phyloP scores from a whole-genome alignment of 1,140 invertebrate genomes.

The Anthonomus grandis region DNA sequence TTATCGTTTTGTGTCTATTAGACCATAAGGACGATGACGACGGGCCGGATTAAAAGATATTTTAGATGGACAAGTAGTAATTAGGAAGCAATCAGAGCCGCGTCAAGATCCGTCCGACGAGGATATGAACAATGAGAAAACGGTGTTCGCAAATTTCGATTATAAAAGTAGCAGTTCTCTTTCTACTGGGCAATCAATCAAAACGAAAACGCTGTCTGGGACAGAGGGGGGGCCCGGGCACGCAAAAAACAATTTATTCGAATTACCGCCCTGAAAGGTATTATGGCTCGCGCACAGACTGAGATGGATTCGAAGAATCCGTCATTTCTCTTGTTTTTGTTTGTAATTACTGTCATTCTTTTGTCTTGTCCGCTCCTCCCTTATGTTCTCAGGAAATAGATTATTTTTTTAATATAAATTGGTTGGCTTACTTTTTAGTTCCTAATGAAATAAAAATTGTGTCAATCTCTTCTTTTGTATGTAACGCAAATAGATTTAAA shows the following conservation, averaged over 20 bases:
- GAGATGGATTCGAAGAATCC: slow-evolving; percentile 21
- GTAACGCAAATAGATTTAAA: too few relatives aligned
- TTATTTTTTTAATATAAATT: too few relatives aligned
- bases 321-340: slow-evolving; percentile 22
- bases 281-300: slow-evolving; percentile 20
- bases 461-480: too few relatives aligned
- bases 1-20: too few relatives aligned
- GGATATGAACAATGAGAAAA: slow-evolving; percentile 28
- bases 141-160: slow-evolving; percentile 28
- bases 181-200: slow-evolving; percentile 25
- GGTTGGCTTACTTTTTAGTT: too few relatives aligned
- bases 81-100: too few relatives aligned
- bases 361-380: slow-evolving; percentile 12
- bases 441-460: too few relatives aligned
- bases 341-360: slow-evolving; percentile 22
- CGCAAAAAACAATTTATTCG: slow-evolving; percentile 30
- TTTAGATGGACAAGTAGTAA: too few relatives aligned
- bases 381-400: too few relatives aligned
- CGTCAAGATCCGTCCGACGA: slow-evolving; percentile 20
- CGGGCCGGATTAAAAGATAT: too few relatives aligned
- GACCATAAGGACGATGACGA: too few relatives aligned
- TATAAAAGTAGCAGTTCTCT: slow-evolving; percentile 26
- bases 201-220: slow-evolving; percentile 7
- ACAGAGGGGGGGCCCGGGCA: background rate
- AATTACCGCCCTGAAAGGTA: slow-evolving; percentile 28